Conservation (phyloP, 1,140 invertebrate genomes). For the Apocrypta bakeri region DNA sequence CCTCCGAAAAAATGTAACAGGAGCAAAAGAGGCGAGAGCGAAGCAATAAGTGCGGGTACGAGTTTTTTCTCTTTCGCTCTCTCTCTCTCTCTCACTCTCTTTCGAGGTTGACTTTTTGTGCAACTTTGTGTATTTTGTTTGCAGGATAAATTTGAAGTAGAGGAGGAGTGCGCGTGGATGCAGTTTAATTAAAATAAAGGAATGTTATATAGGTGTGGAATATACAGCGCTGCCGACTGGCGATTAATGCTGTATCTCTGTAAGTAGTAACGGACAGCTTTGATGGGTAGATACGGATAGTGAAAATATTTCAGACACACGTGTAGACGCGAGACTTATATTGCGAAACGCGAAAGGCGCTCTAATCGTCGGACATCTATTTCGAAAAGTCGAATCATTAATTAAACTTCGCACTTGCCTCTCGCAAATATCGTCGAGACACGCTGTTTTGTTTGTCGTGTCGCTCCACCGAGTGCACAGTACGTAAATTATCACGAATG, state of each 20-base stretch:
- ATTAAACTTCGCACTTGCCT: not conserved
- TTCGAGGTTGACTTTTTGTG: not conserved
- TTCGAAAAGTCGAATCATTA: not conserved
- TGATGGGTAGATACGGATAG: no score
- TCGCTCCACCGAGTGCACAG: not conserved
- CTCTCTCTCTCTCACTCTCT: not conserved
- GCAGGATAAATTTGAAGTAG: no score
- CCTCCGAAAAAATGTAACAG: constrained; percentile 34
- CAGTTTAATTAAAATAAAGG: not conserved
- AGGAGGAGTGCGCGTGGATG: no score
- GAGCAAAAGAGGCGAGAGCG: not conserved
- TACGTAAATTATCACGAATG: not conserved
- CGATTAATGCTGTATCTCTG: not conserved
- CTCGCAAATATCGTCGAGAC: no score
- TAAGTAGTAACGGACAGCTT: not conserved
- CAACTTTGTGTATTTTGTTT: not conserved
- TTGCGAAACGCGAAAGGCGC: not conserved
- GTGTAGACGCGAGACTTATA: no score
- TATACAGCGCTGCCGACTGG: not conserved
- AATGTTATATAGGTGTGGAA: not conserved
- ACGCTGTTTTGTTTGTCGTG: no score
- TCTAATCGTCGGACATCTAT: not conserved
- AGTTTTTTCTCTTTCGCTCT: not conserved
- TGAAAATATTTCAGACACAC: no score
- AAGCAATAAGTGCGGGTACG: not conserved